These are phyloP conservation scores for Troides aeacus DNA, from an alignment of 2,888 invertebrate genomes.

Conservation along the genomic window DNA sequence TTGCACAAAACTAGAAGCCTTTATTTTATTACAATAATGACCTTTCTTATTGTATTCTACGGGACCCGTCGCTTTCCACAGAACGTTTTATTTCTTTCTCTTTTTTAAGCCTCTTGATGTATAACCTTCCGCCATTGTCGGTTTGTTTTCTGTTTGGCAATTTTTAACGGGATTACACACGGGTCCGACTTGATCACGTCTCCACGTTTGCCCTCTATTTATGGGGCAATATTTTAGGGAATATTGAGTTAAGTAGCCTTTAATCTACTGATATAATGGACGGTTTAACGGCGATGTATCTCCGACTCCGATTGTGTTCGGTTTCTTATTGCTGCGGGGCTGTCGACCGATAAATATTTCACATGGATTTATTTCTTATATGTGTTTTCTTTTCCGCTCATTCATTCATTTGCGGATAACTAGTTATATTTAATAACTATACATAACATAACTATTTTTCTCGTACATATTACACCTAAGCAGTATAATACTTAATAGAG, in stretches of 20 bases:
- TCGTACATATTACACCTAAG: too few relatives aligned
- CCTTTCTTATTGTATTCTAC: not conserved
- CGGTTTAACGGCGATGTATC: conserved; percentile 54
- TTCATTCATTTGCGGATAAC: too few relatives aligned
- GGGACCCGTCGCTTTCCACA: not conserved
- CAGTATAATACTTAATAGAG: too few relatives aligned
- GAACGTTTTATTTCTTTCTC: conserved; percentile 46
- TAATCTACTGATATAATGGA: conserved; percentile 78
- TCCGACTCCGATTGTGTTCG: conserved; percentile 62
- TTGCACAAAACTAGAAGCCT: too few relatives aligned
- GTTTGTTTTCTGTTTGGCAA: conserved; percentile 78
- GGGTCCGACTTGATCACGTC: conserved; percentile 70
- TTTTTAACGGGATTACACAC: conserved; percentile 76
- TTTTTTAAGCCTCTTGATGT: conserved; percentile 71
- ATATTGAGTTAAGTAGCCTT: conserved; percentile 79
- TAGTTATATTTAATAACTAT: too few relatives aligned
- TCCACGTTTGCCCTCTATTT: conserved; percentile 71
- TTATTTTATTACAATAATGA: not conserved
- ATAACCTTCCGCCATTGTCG: conserved; percentile 64
- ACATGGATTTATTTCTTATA: not conserved
- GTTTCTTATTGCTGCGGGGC: conserved; percentile 59
- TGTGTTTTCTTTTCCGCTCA: not conserved
- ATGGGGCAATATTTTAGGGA: conserved; percentile 78
- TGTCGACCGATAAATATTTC: conserved; percentile 1
- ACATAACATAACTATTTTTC: too few relatives aligned